Base-by-base conservation (phyloP, 2,888 invertebrate genomes). In the Oligia strigilis region DNA sequence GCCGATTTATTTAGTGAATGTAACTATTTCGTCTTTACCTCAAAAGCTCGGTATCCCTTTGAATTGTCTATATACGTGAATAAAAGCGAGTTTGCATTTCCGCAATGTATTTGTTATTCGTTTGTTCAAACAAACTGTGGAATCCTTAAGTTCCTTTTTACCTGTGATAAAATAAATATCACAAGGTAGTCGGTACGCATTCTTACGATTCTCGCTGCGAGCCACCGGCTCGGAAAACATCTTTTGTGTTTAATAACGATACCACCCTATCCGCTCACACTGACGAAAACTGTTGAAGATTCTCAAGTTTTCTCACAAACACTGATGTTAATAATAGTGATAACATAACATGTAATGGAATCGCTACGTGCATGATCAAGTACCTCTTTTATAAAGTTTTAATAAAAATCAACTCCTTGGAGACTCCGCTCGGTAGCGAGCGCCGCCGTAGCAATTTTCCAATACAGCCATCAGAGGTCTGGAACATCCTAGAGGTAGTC, bases 141-240 rank as follows among this genome's bases (percentile, higher is more conserved):
- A 94, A 95, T 96, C 92, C 92, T 89, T 90, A 91, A 94, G 94
- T 94, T 94, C 92, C 94, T 93, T 94, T 94, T 91, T 91, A 92
- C 93, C 90, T 92, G 92, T 92, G 94, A 95, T 95, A 95, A 95
- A 96, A 96, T 96, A 95, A 96, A 96, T 96, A 96, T 95, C 94
- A 93, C 94, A 92, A 94, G 93, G 92, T 91, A 92, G 92, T 92
- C 92, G 92, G 90, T 85, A 92, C 92, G 93, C 94, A 96, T 96
- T 95, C 95, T 93, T 95, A 89, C 92, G 92, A 94, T 94, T 93
- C 91, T 89, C 83, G 84, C 64, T 62, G 71, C 92, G 89, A 92
- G 84, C 92, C 95, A 95, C 83, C 93, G 95, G 93, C 75, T 93
- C 88, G 96, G 96, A 96, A 96, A 95, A 94, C 93, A 94, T 94